phyloP scores from a whole-genome alignment of 2,797 vertebrate species.

The Xerus rutilus region DNA sequence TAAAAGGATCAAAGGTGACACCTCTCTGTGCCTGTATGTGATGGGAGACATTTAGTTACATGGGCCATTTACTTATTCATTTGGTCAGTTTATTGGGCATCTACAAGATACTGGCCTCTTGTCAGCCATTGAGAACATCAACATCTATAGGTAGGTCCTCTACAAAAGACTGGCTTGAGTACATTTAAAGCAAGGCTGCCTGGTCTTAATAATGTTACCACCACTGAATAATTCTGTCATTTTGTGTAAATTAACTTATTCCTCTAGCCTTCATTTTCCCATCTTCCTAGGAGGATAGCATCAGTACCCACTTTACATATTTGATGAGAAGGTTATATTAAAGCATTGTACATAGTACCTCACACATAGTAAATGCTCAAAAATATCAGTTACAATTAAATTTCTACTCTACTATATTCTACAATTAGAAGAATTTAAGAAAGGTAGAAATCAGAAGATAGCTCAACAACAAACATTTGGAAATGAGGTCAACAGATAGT shows the following conservation, averaged over 20 bases:
- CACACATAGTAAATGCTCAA: neutral
- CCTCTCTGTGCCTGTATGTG: neutral
- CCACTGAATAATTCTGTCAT: neutral
- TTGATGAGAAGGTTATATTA: neutral
- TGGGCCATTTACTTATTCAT: neutral
- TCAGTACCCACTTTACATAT: neutral
- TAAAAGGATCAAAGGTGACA: neutral
- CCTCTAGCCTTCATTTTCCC: conserved; percentile 2
- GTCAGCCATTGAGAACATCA: neutral
- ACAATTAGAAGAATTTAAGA: neutral
- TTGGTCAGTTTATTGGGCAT: neutral
- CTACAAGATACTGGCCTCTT: neutral
- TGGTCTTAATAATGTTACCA: neutral
- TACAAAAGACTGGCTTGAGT: neutral
- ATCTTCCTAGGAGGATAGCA: neutral
- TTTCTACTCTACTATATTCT: neutral
- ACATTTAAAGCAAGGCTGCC: neutral
- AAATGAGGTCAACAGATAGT: neutral
- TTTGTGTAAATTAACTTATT: neutral
- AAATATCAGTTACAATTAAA: neutral
- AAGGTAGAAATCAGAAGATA: neutral
- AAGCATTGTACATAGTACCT: neutral
- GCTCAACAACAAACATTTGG: neutral
- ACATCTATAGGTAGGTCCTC: neutral
- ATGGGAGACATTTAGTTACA: neutral